Base-by-base conservation (phyloP, 2,888 invertebrate genomes). In the Scaptomyza cyrtandrae region DNA sequence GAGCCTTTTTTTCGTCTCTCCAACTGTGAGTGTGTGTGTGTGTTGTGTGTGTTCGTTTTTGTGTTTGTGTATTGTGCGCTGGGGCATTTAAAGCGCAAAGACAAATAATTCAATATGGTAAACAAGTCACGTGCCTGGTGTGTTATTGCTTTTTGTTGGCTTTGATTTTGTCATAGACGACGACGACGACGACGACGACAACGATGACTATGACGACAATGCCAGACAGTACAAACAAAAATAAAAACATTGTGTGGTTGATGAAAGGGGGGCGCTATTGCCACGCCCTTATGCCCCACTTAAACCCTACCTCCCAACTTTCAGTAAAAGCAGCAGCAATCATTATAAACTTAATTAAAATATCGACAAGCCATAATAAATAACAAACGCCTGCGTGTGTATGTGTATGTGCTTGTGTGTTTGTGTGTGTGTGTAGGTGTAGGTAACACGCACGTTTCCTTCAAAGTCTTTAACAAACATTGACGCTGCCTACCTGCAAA, bases 41-140 rank as follows among this genome's bases (percentile, higher is more conserved):
- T 14, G 11, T 39, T n/a, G 50, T 14, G 11, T 39, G 49, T 39
- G 45, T 52, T 33, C 29, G 31, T 31, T 44, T 41, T 16, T 33
- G 35, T 31, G 46, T 41, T 16, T 33, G 35, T 61, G 50, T 44
- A 16, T 53, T 61, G 58, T 75, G 63, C 62, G 61, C 58, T 69
- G 62, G 53, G 53, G 75, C 70, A 78, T 78, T 84, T 71, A 80
- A 88, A 61, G 70, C 72, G 64, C 63, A 64, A 75, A 82, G 80
- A 78, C 85, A 90, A 86, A 87, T 81, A 89, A 80, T 76, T 89
- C 87, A 80, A 86, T 90, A 89, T 90, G 80, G 82, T 81, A 88
- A 88, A 78, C 90, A 90, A 86, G 90, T 90, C 89, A 90, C 89
- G 89, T 90, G 85, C 80, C 80, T 55, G 60, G 62, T 75, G 79